Base-by-base conservation (phyloP, 23 tunicate genomes). In the Phallusia fumigata region DNA sequence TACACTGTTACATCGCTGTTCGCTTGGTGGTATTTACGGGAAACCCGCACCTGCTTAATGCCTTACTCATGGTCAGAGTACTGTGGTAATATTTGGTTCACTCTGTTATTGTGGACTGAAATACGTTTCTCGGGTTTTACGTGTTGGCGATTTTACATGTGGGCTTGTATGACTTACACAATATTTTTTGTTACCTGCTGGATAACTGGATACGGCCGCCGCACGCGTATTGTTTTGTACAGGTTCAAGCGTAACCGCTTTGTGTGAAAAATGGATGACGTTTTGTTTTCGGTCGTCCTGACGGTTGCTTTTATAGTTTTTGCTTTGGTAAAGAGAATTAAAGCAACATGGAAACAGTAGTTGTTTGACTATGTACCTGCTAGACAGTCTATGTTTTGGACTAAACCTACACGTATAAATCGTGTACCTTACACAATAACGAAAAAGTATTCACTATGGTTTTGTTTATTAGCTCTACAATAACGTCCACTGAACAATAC, bases 11-110 rank as follows among this genome's bases (percentile, higher is more conserved):
- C 40, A 26, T 78, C 83, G 12, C 18, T 85, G 32, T 32, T 30
- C 11, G 33, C 64, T 12, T 85, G 88, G 88, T 85, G 88, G 88
- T 85, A 85, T 79, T 10, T 65, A 21, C 47, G 31, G 15, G 88
- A 85, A 65, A 65, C 78, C 0, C 72, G 77, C 16, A 58, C n/a
- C 33, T 85, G 88, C 36, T 28, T 85, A 0, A 77, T 19, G n/a
- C 77, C 77, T 74, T 31, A 74, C 34, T 8, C 35, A 24, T 58
- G 69, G 69, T 6, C 28, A 16, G 69, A 58, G 28, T 58, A 58
- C 69, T 58, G 11, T 58, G 69, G 69, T 21, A 58, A 58, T 16
- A 22, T 58, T 1, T 58, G 69, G 69, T 24, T 58, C 13, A 58
- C 26, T 2, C 26, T 58, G 8, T 13, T 58, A 58, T 24, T 58